These are phyloP conservation scores for Aurelia sp. DNA, from an alignment of 30 jellyfish, hydroid and myxozoan species.

Conservation along the genomic window DNA sequence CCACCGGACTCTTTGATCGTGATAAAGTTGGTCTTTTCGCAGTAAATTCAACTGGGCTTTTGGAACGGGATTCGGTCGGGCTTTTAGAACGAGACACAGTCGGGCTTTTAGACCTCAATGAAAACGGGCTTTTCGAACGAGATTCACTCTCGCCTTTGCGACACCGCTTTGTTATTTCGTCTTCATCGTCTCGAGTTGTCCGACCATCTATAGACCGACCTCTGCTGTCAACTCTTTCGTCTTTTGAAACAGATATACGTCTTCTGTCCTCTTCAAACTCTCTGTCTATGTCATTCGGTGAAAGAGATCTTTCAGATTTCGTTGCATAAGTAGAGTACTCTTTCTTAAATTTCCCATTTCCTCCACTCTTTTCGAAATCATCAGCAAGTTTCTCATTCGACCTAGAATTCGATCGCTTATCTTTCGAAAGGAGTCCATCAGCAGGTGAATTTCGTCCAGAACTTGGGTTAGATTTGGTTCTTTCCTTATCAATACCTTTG, in stretches of 20 bases:
- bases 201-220: no score
- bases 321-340: neutral
- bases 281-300: neutral
- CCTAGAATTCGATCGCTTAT: neutral
- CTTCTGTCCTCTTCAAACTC: neutral
- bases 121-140: neutral
- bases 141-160: neutral
- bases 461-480: conserved; percentile 14
- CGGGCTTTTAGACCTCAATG: neutral
- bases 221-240: no score
- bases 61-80: neutral
- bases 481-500: conserved; percentile 1
- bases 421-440: conserved; percentile 28
- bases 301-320: neutral
- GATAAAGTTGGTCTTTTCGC: neutral
- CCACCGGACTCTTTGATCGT: conserved; percentile 20
- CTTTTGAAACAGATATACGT: neutral
- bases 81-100: neutral
- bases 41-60: neutral
- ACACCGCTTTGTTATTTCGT: no score
- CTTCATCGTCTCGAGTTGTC: no score
- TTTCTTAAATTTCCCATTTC: neutral
- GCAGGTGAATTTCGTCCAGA: conserved; percentile 52
- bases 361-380: neutral
- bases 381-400: neutral